Percentiles rank a stretch among this genome's conserved stretches.
These are phyloP conservation scores for Drosophila teissieri DNA, from an alignment of 1,140 invertebrate species.

Conservation along the genomic window DNA sequence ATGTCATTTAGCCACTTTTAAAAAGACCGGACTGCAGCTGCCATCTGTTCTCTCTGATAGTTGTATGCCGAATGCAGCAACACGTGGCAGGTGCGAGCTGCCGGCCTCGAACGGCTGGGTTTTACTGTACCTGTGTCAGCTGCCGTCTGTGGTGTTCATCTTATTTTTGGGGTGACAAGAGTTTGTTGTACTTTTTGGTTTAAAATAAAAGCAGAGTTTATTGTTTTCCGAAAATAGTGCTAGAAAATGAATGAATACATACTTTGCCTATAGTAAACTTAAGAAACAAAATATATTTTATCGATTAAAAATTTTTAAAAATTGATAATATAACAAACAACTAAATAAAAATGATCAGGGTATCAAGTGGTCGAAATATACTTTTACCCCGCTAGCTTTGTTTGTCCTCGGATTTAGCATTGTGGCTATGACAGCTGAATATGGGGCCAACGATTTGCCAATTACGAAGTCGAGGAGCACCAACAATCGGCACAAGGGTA, in stretches of 20 bases:
- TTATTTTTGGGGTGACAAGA: not conserved
- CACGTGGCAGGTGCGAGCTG: constrained; percentile 71
- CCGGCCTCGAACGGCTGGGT: constrained; percentile 1
- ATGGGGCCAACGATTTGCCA: constrained; percentile 43
- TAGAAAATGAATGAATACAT: no score
- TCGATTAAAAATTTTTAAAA: no score
- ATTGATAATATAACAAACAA: no score
- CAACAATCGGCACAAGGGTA: constrained; percentile 36
- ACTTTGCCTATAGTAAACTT: no score
- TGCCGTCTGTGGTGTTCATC: constrained; percentile 4
- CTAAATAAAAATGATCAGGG: not conserved
- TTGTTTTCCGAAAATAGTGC: no score
- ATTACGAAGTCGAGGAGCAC: constrained; percentile 56
- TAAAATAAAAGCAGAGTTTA: no score
- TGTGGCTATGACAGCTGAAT: constrained; percentile 39
- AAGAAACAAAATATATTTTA: no score
- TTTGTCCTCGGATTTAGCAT: constrained; percentile 18
- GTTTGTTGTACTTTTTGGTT: no score
- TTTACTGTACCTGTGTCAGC: constrained; percentile 17
- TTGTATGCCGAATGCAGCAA: constrained; percentile 30
- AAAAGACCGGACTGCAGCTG: constrained; percentile 12
- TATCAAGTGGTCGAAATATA: not conserved
- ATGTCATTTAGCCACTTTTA: constrained; percentile 64
- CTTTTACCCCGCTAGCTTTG: not conserved
- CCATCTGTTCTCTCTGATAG: constrained; percentile 36